A percentile compares a stretch with the other conserved stretches of the same genome.
These are phyloP conservation scores for Ammodytes dubius DNA, from an alignment of 2,113 vertebrate species.

Conservation along the genomic window DNA sequence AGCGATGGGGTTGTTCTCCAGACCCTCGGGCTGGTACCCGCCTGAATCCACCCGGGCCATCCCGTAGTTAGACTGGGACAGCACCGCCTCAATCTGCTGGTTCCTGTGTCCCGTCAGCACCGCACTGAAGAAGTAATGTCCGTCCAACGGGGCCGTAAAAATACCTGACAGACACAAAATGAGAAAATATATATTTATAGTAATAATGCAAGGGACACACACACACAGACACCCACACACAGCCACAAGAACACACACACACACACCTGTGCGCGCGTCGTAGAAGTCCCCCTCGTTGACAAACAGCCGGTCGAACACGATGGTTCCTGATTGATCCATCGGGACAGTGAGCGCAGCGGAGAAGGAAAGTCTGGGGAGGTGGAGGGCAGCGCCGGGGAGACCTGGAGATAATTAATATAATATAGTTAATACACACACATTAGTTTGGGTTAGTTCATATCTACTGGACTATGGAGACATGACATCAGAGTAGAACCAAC, in stretches of 20 bases:
- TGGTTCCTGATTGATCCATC: slow-evolving; percentile 87
- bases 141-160: slow-evolving; percentile 90
- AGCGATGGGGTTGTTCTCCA: slow-evolving; percentile 93
- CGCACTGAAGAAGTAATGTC: slow-evolving; percentile 93
- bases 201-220: too few species aligned
- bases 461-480: background rate
- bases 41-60: slow-evolving; percentile 93
- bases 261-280: slow-evolving; percentile 87
- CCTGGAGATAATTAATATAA: slow-evolving; percentile 76
- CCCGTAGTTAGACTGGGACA: slow-evolving; percentile 93
- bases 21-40: slow-evolving; percentile 92
- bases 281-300: slow-evolving; percentile 92
- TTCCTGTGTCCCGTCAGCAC: slow-evolving; percentile 91
- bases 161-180: slow-evolving; percentile 81
- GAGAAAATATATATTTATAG: too few species aligned
- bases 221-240: too few species aligned
- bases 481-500: background rate
- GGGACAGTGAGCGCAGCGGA: slow-evolving; percentile 90
- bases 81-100: slow-evolving; percentile 93
- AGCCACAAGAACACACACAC: too few species aligned
- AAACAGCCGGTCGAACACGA: slow-evolving; percentile 92
- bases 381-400: slow-evolving; percentile 83
- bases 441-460: too few species aligned
- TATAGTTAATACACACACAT: background rate
- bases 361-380: slow-evolving; percentile 87